These are phyloP conservation scores for Galagoides demidoff DNA, from an alignment of 2,797 vertebrate genomes.

Conservation along the genomic window DNA sequence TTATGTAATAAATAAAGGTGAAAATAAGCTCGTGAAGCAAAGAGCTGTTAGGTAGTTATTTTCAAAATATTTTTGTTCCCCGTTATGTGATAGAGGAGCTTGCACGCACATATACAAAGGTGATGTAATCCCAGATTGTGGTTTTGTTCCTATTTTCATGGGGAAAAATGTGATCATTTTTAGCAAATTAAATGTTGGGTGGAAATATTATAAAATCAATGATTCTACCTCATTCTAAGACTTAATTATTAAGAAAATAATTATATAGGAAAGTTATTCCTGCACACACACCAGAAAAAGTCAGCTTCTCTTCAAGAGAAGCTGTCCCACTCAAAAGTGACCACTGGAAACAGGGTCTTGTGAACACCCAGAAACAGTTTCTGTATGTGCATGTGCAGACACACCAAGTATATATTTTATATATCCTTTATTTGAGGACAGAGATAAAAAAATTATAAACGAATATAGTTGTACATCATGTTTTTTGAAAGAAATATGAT, in stretches of 20 bases:
- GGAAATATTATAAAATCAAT: background rate
- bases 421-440: background rate
- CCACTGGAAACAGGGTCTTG: background rate
- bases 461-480: background rate
- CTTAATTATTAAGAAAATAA: background rate
- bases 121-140: background rate
- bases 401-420: background rate
- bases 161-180: background rate
- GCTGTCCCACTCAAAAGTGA: background rate
- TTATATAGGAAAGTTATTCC: background rate
- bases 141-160: background rate
- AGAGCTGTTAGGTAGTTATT: background rate
- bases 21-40: conserved; percentile 7
- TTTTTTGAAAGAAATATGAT: background rate
- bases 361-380: background rate
- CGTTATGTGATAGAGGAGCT: background rate
- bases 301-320: background rate
- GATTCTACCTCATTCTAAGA: background rate
- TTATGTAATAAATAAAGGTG: conserved; percentile 7
- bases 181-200: background rate
- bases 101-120: background rate
- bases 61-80: conserved; percentile 12
- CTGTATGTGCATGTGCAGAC: background rate
- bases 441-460: background rate
- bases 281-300: background rate